Conservation (phyloP, 35 echinoderm and acorn worm species). For the Antedon bifida region DNA sequence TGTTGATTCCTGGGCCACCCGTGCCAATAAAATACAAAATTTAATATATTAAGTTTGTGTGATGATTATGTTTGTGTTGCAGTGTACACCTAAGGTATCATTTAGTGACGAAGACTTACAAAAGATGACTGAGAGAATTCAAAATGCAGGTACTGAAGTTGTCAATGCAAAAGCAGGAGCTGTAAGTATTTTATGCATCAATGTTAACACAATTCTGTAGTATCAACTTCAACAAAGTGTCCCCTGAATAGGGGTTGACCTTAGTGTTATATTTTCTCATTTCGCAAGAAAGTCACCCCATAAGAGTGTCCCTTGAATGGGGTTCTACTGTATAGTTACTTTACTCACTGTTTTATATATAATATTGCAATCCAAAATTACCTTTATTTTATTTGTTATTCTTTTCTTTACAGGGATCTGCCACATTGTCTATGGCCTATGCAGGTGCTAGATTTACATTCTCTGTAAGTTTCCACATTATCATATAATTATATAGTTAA, state of each 20-base stretch:
- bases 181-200: conserved; percentile 24
- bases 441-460: conserved; percentile 70
- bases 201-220: no score
- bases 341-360: no score
- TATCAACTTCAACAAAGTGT: no score
- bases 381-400: background rate
- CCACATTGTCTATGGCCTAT: conserved; percentile 90
- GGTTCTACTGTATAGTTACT: no score
- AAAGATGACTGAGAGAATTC: conserved; percentile 54
- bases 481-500: no score
- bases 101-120: conserved; percentile 39
- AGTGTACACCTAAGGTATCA: conserved; percentile 56
- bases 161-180: conserved; percentile 92
- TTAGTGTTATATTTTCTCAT: no score
- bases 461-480: conserved; percentile 52
- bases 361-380: background rate
- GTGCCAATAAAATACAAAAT: no score
- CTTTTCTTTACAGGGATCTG: conserved; percentile 49
- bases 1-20: no score
- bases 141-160: conserved; percentile 94
- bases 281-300: no score
- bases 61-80: background rate
- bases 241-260: no score
- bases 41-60: no score
- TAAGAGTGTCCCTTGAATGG: no score